phyloP scores from a whole-genome alignment of 1,140 invertebrate species.

The Rhyzopertha dominica region DNA sequence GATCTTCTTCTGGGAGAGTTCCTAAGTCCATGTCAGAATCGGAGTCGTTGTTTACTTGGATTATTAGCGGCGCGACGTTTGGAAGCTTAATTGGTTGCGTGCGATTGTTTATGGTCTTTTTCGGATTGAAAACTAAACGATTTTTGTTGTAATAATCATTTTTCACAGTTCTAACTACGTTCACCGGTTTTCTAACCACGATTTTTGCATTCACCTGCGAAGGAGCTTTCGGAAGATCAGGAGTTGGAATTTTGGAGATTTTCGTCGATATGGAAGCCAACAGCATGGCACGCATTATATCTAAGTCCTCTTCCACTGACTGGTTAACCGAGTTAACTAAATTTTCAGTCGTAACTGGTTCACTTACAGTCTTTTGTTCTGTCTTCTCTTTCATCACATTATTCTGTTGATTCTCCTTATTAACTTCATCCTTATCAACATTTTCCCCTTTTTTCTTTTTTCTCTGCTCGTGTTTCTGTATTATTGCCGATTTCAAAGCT shows the following conservation, averaged over 20 bases:
- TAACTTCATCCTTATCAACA: constrained; percentile 16
- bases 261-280: constrained; percentile 43
- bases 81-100: constrained; percentile 13
- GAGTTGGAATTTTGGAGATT: constrained; percentile 26
- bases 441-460: constrained; percentile 28
- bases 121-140: background rate
- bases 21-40: constrained; percentile 31
- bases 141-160: constrained; percentile 5
- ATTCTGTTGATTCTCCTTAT: constrained; percentile 16
- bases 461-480: constrained; percentile 37
- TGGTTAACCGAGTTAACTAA: constrained; percentile 14
- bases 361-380: background rate
- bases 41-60: constrained; percentile 35
- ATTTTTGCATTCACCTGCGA: constrained; percentile 6
- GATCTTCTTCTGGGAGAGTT: constrained; percentile 12
- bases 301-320: constrained; percentile 39
- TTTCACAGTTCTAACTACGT: no score
- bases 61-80: constrained; percentile 23
- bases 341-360: background rate
- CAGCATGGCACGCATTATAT: constrained; percentile 40
- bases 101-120: background rate
- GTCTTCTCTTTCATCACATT: constrained; percentile 7
- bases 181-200: constrained; percentile 9
- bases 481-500: constrained; percentile 39
- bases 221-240: no score